Evolutionary conservation across 2,797 vertebrate species (phyloP).

Genomic region (Varecia variegata): DNA sequence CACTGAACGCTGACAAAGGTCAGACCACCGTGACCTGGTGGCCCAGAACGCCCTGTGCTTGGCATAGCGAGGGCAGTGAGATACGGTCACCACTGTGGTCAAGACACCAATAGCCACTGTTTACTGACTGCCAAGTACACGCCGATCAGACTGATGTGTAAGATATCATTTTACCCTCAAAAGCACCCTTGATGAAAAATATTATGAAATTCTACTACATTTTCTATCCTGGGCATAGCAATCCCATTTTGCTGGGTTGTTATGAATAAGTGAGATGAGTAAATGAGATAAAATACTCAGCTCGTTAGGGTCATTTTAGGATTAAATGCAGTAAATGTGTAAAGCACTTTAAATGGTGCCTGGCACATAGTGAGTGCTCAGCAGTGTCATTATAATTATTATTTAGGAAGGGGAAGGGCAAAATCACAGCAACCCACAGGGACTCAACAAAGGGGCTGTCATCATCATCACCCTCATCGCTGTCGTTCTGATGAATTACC

Average conservation of each 20-base stretch:
- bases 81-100: fast-evolving
- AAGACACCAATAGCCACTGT: not conserved
- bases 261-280: not conserved
- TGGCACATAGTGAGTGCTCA: not conserved
- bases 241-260: not conserved
- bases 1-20: not conserved
- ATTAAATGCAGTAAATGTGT: not conserved
- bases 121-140: not conserved
- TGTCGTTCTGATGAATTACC: not conserved
- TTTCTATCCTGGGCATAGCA: not conserved
- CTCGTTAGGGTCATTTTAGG: not conserved
- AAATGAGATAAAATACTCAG: not conserved
- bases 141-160: not conserved
- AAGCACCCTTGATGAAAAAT: not conserved
- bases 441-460: not conserved
- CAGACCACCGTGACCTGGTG: not conserved
- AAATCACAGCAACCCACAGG: not conserved
- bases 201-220: fast-evolving
- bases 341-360: not conserved
- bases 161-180: not conserved
- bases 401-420: not conserved
- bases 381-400: not conserved
- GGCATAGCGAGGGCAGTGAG: not conserved
- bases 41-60: not conserved
- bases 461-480: too few species aligned